phyloP scores from a whole-genome alignment of 2,888 invertebrate genomes.

The Sceliomorpha sp. region DNA sequence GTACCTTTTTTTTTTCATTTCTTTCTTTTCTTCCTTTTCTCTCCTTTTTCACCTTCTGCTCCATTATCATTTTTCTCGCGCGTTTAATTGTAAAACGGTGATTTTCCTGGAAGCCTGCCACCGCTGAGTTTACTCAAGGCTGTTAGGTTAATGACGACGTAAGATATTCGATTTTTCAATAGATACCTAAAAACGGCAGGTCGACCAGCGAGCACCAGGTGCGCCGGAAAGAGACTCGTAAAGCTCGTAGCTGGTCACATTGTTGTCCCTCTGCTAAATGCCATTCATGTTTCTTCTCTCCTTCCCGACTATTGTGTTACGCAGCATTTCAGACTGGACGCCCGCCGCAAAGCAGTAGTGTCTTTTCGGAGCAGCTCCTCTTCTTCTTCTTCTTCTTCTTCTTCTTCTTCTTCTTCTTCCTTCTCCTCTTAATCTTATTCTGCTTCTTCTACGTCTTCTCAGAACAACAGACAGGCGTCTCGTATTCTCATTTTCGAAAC shows the following conservation, averaged over 20 bases:
- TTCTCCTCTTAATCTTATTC: slow-evolving; percentile 21
- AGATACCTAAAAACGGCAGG: slow-evolving; percentile 61
- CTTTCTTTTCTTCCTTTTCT: slow-evolving; percentile 1
- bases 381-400: slow-evolving; percentile 32
- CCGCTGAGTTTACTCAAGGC: slow-evolving; percentile 27
- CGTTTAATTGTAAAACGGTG: slow-evolving; percentile 35
- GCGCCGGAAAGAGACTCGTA: slow-evolving; percentile 59
- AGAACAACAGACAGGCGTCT: slow-evolving; percentile 43
- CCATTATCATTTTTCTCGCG: slow-evolving; percentile 22
- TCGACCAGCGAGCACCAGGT: slow-evolving; percentile 65
- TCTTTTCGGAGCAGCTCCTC: too few relatives aligned
- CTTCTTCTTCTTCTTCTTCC: slow-evolving; percentile 16
- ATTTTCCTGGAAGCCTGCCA: slow-evolving; percentile 31
- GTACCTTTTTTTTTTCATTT: slow-evolving; percentile 1
- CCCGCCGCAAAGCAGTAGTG: slow-evolving; percentile 48
- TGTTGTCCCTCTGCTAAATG: slow-evolving; percentile 70
- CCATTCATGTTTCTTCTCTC: slow-evolving; percentile 42
- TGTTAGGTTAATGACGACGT: slow-evolving; percentile 31
- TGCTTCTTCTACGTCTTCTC: too few relatives aligned
- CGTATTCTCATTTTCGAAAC: slow-evolving; percentile 50
- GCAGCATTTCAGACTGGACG: slow-evolving; percentile 52
- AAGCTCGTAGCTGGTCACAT: slow-evolving; percentile 71
- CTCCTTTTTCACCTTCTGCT: slow-evolving; percentile 3
- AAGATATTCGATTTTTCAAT: slow-evolving; percentile 32
- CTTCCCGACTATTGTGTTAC: slow-evolving; percentile 50